Percentiles rank a stretch among this genome's conserved stretches.
Evolutionary conservation across 2,888 invertebrate species (phyloP).

Genomic region (Uloborus plumipes): DNA sequence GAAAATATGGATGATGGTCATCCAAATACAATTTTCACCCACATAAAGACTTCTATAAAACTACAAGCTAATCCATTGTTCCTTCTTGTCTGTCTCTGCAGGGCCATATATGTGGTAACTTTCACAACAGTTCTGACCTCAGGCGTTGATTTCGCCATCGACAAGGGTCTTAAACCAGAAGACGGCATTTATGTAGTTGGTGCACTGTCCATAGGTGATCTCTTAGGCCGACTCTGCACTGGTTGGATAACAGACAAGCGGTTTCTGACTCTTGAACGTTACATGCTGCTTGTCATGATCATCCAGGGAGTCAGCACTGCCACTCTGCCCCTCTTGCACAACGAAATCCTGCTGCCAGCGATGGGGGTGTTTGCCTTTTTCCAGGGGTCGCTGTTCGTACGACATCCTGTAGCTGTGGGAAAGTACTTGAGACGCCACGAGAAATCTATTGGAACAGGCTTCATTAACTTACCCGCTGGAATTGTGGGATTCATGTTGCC

Average conservation of each 20-base stretch:
- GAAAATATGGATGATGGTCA: no score
- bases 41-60: conserved; percentile 1
- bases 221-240: conserved; percentile 45
- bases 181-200: conserved; percentile 27
- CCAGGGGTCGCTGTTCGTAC: conserved; percentile 7
- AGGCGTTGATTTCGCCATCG: conserved; percentile 45
- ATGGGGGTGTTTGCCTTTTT: not conserved
- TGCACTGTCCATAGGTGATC: conserved; percentile 42
- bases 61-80: not conserved
- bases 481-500: not conserved
- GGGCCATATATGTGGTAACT: not conserved
- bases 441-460: not conserved
- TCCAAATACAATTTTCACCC: not conserved
- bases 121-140: conserved; percentile 3
- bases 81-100: not conserved
- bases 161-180: conserved; percentile 14
- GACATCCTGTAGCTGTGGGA: not conserved
- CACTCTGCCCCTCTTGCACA: not conserved
- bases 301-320: not conserved
- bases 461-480: conserved; percentile 4
- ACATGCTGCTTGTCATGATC: not conserved
- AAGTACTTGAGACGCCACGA: not conserved
- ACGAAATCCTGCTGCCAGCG: not conserved
- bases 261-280: not conserved
- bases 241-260: conserved; percentile 40